phyloP scores from a whole-genome alignment of 2,113 vertebrate genomes.

The Scomber scombrus region DNA sequence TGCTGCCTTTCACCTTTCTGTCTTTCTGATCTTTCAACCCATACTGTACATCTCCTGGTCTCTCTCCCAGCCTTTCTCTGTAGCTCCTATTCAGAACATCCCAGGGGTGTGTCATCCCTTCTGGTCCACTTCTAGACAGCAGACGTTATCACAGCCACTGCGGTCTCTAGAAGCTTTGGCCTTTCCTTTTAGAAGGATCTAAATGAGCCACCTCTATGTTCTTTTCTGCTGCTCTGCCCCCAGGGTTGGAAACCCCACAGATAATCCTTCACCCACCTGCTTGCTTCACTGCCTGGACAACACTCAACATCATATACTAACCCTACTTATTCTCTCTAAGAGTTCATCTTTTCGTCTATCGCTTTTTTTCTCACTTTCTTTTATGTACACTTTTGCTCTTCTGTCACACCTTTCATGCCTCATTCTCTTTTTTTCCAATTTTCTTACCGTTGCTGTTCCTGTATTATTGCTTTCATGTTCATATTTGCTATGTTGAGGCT shows the following conservation, averaged over 20 bases:
- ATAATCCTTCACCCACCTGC: conserved; percentile 58
- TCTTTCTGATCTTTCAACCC: conserved; percentile 20
- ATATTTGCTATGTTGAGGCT: conserved; percentile 51
- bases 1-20: conserved; percentile 24
- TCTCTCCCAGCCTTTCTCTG: conserved; percentile 5
- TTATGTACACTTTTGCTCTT: conserved; percentile 63
- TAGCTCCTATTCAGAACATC: conserved; percentile 41
- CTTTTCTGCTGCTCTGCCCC: conserved; percentile 62
- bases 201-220: conserved; percentile 70
- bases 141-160: conserved; percentile 54
- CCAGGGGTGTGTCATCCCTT: conserved; percentile 50
- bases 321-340: conserved; percentile 13
- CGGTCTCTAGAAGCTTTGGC: conserved; percentile 62
- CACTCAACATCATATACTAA: conserved; percentile 62
- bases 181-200: conserved; percentile 63
- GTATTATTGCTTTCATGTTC: conserved; percentile 78
- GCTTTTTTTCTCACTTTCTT: conserved; percentile 49
- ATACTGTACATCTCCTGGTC: conserved; percentile 12
- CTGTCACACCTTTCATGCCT: conserved; percentile 62
- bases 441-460: conserved; percentile 60
- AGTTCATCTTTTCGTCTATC: conserved; percentile 20
- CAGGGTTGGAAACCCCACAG: conserved; percentile 61
- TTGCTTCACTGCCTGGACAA: conserved; percentile 66
- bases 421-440: conserved; percentile 1
- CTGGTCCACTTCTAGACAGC: conserved; percentile 56